Evolutionary conservation across 2,888 invertebrate genomes (phyloP), one percentile per base, ranked within the genome.

Genomic region (Pammene aurita): DNA sequence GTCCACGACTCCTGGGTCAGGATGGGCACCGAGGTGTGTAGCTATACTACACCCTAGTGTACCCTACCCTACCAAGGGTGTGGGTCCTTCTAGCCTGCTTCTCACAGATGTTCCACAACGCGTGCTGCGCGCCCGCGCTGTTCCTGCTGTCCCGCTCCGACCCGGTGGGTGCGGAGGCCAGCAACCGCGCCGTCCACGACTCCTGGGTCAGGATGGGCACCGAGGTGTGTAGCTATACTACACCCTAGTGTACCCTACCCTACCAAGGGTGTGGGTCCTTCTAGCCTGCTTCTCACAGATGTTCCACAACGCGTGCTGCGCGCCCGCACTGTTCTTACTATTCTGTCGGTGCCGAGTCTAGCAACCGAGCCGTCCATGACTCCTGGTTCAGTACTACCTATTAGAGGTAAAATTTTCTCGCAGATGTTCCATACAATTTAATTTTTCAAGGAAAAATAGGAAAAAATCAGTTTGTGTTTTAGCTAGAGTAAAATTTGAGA

Each of bases 341-440:
- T 95, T 95, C 71, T 94, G 95, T 98, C 34, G 97, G 97, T 4
- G 94, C 95, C 0, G 94, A 95, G 54, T 80, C 88, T 13, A 95
- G 96, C 64, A 97, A 97, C 83, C 89, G 93, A 65, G 87, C 93
- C 55, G 95, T 95, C 0, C 93, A 93, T 44, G 94, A 96, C 71
- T 93, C 92, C 57, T 97, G 97, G 97, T 94, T 94, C 67, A 92
- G 93, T n/a, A n/a, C 75, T 90, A 94, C 71, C n/a, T n/a, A n/a
- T n/a, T n/a, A n/a, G n/a, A n/a, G n/a, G n/a, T n/a, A n/a, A n/a
- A n/a, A n/a, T n/a, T n/a, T 95, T 96, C 11, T 96, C 96, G 78
- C 94, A 95, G 75, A 94, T 95, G 83, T 97, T 96, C 85, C 96
- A 97, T 79, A 96, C n/a, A n/a, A n/a, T n/a, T n/a, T n/a, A n/a